Conservation (phyloP, 2,888 invertebrate genomes). For the Archips crataeganus region DNA sequence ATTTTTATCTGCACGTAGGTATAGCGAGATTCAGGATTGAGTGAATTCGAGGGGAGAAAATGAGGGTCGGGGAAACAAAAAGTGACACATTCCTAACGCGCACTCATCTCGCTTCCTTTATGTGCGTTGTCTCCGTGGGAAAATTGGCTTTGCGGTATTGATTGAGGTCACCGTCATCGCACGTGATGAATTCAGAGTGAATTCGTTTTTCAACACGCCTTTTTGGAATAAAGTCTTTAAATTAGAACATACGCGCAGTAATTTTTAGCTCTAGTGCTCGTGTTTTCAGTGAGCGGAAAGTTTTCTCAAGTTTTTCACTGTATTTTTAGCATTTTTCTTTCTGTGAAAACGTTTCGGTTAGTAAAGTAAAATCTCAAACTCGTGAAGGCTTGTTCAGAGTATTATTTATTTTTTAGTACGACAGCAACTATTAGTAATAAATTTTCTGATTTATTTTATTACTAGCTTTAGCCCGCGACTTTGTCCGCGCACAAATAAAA, state of each 20-base stretch:
- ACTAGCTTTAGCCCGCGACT: neutral
- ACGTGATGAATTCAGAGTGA: constrained; percentile 7
- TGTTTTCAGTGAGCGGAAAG: neutral
- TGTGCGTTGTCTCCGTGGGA: constrained; percentile 13
- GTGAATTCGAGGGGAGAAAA: constrained; percentile 28
- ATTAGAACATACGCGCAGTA: neutral
- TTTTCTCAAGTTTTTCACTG: neutral
- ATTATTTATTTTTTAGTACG: neutral
- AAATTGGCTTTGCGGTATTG: constrained; percentile 33
- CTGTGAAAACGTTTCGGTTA: neutral
- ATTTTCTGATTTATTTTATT: neutral
- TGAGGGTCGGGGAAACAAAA: constrained; percentile 34
- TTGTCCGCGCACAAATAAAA: no score
- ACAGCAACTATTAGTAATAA: neutral
- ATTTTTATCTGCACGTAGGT: constrained; percentile 13
- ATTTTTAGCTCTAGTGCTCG: neutral
- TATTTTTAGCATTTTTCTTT: neutral
- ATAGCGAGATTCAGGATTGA: constrained; percentile 23
- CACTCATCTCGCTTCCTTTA: constrained; percentile 23
- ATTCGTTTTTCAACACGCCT: neutral
- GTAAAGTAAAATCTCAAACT: neutral
- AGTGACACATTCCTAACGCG: constrained; percentile 32
- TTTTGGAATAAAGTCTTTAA: neutral
- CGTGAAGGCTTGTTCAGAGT: neutral
- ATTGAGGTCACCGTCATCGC: constrained; percentile 17